Base-by-base conservation (phyloP, 2,113 vertebrate genomes). In the Coturnix japonica region DNA sequence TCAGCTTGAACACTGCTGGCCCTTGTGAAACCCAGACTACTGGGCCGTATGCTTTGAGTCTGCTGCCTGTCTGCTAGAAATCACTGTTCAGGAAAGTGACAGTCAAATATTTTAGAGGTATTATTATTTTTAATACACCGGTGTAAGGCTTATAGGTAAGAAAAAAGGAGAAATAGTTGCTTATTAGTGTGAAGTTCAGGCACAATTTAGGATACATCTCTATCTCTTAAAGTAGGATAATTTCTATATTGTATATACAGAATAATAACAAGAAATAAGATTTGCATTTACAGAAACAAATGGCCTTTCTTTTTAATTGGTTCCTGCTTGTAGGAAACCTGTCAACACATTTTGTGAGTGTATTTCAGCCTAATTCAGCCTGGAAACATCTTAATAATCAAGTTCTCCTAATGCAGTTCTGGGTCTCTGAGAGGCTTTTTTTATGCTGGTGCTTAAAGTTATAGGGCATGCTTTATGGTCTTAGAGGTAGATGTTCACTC, bases 61-160 rank as follows among this genome's bases (percentile, higher is more conserved):
- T 82, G 47, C 57, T 51, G 71, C 75, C 61, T 85, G 46, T 33
- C 92, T 83, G 44, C 61, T 31, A 89, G 72, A 92, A 91, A 74
- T n/a, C 14, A 60, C 18, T 44, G 49, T 61, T 87, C 47, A 91
- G 87, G 73, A 86, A 91, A 95, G 31, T 72, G 54, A 85, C 56
- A 56, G 47, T 59, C 51, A 89, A 69, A 85, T 78, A 23, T 77
- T 94, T 74, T 59, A 43, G 56, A 81, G 8, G 23, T 46, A 79
- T 59, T 44, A 6, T 85, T 95, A 82, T 95, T 87, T 49, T 92
- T 70, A 56, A 54, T 94, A 80, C 31, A 91, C 35, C 76, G 70
- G 30, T 9, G 13, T 65, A 41, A 60, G 67, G 46, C 31, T 59
- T 91, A 54, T 18, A 30, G 14, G 51, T 83, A 72, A 82, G 53